Percentiles rank a stretch among this genome's conserved stretches.
Evolutionary conservation across 1,140 invertebrate genomes (phyloP).

Genomic region (Halesus radiatus): DNA sequence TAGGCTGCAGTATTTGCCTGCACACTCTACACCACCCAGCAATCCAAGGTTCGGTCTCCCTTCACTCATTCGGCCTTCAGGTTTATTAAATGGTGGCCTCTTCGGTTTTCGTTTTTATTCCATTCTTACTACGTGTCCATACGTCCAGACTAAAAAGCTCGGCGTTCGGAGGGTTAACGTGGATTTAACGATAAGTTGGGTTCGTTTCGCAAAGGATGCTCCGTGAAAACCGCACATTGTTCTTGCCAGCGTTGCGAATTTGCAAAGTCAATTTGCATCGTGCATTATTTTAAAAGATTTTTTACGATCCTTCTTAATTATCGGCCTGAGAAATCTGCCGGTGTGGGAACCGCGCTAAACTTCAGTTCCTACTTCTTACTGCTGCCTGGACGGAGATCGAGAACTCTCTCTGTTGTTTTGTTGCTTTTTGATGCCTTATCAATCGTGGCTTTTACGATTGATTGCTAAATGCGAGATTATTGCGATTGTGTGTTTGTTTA

Average conservation of each 20-base stretch:
- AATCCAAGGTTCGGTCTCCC: no score
- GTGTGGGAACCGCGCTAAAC: constrained; percentile 30
- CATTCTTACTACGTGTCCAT: no score
- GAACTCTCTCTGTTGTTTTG: not conserved
- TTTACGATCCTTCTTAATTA: constrained; percentile 39
- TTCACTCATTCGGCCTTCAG: no score
- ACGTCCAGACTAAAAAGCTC: no score
- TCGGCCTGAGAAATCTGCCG: constrained; percentile 35
- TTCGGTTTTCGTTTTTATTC: no score
- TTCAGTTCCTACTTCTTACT: no score
- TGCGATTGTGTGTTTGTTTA: not conserved
- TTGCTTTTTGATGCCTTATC: not conserved
- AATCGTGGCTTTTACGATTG: not conserved
- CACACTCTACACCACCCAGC: no score
- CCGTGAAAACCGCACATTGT: constrained; percentile 31
- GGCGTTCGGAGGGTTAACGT: no score
- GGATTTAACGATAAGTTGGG: no score
- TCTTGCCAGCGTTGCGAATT: constrained; percentile 30
- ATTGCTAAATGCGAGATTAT: not conserved
- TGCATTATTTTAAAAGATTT: constrained; percentile 41
- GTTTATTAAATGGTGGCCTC: no score
- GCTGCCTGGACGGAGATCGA: not conserved
- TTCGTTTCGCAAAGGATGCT: constrained; percentile 6
- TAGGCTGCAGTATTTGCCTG: no score
- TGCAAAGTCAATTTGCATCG: constrained; percentile 39